Evolutionary conservation across 2,888 invertebrate genomes (phyloP).

Genomic region (Tetragnatha montana): DNA sequence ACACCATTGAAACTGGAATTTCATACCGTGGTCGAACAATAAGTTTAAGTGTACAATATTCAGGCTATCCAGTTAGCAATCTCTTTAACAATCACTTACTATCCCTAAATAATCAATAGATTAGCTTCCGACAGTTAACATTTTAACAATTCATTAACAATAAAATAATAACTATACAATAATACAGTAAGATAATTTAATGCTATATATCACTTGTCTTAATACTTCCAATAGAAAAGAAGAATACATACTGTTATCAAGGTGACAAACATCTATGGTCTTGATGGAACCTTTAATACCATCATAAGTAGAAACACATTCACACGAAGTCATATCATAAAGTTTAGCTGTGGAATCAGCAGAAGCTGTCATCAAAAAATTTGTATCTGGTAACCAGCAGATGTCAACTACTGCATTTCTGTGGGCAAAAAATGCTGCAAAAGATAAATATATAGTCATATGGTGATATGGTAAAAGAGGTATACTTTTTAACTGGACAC

Average conservation of each 20-base stretch:
- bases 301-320: slow-evolving; percentile 79
- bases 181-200: too few relatives aligned
- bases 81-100: neutral
- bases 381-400: slow-evolving; percentile 86
- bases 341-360: slow-evolving; percentile 88
- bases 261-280: slow-evolving; percentile 84
- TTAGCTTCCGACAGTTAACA: neutral
- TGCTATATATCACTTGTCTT: neutral
- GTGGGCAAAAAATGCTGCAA: slow-evolving; percentile 78
- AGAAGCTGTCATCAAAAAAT: slow-evolving; percentile 88
- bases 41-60: too few relatives aligned
- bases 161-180: neutral
- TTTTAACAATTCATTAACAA: neutral
- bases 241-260: slow-evolving; percentile 31
- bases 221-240: neutral
- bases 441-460: neutral
- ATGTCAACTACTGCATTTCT: slow-evolving; percentile 92
- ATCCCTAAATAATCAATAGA: neutral
- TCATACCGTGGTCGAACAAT: too few relatives aligned
- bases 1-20: too few relatives aligned
- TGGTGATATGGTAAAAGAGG: too few relatives aligned
- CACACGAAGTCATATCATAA: slow-evolving; percentile 81
- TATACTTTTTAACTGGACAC: too few relatives aligned
- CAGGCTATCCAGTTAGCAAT: too few relatives aligned
- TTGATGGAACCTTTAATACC: slow-evolving; percentile 89